Base-by-base conservation (phyloP, 2,888 invertebrate species). In the Lamellibrachia satsuma region DNA sequence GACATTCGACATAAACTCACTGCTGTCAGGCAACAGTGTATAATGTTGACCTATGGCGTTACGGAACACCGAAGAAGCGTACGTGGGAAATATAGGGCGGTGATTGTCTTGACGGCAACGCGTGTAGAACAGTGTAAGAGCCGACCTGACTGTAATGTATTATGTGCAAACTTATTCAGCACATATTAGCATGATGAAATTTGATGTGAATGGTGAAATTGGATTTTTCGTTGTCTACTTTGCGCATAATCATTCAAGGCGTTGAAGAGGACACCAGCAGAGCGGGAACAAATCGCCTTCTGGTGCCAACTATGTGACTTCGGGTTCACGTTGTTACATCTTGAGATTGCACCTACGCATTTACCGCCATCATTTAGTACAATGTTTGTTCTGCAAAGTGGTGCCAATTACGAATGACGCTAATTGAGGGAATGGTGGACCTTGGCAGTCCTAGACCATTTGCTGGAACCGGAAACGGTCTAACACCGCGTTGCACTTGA, bases 311-410 rank as follows among this genome's bases (percentile, higher is more conserved):
- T 2, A 75, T 75, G 22, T 0, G 3, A 22, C 2, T 75, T 22
- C 22, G n/a, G 6, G 22, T 2, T 55, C 55, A 22, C 2, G 6
- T 22, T 1, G 6, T 75, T 4, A 60, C n/a, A 75, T 75, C 6
- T 22, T 75, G 15, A 22, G n/a, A n/a, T 6, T n/a, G 22, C 75
- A 75, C 75, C 15, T 75, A 75, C n/a, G 39, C 39, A 39, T 39
- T 39, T 39, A 39, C 75, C 75, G 15, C 75, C 1, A 22, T 75
- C 75, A 6, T 15, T 75, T 75, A 75, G 75, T 6, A n/a, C 75
- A 75, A 75, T 75, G 75, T 75, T 22, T 75, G 75, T 15, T 75
- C 75, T 75, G n/a, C 75, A 75, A 75, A 75, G 75, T 75, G 75
- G 75, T 6, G n/a, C 75, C 75, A 75, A 11, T 75, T 22, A 22